phyloP scores from a whole-genome alignment of 2,113 vertebrate genomes.

The Pelecanus crispus region DNA sequence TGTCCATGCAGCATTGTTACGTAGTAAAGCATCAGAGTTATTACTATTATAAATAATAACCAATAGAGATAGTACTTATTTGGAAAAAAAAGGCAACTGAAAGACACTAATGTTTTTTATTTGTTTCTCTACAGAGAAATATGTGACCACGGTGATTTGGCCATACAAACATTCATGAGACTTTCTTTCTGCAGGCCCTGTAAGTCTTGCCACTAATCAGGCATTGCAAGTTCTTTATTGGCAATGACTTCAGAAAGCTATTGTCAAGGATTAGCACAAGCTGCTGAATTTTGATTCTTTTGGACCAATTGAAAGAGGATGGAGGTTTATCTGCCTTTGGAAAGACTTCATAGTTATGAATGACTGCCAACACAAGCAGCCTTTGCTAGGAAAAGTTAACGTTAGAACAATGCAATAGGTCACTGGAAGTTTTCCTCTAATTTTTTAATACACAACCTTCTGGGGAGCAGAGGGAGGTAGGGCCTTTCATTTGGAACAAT shows the following conservation, averaged over 20 bases:
- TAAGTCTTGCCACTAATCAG: neutral
- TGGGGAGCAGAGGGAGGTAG: neutral
- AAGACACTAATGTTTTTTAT: neutral
- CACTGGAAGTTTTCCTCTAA: slow-evolving; percentile 38
- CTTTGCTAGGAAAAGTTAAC: slow-evolving; percentile 60
- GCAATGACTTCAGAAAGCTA: neutral
- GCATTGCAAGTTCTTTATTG: neutral
- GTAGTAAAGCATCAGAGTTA: neutral
- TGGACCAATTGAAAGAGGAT: neutral
- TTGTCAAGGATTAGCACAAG: neutral
- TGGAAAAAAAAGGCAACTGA: neutral
- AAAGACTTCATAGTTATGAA: slow-evolving; percentile 23
- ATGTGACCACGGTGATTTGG: neutral
- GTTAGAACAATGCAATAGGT: slow-evolving; percentile 48
- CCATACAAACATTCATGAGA: neutral
- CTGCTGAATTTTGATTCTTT: neutral
- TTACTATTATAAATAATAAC: neutral
- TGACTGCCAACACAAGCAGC: slow-evolving; percentile 3
- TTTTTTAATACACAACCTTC: neutral
- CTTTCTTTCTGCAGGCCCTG: neutral
- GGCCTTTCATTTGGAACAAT: neutral
- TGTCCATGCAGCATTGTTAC: neutral
- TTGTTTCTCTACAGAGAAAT: neutral
- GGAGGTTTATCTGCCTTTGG: neutral
- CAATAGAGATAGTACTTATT: neutral